These are phyloP conservation scores for Drosophila kanekoi DNA, from an alignment of 2,888 invertebrate genomes.

Conservation along the genomic window DNA sequence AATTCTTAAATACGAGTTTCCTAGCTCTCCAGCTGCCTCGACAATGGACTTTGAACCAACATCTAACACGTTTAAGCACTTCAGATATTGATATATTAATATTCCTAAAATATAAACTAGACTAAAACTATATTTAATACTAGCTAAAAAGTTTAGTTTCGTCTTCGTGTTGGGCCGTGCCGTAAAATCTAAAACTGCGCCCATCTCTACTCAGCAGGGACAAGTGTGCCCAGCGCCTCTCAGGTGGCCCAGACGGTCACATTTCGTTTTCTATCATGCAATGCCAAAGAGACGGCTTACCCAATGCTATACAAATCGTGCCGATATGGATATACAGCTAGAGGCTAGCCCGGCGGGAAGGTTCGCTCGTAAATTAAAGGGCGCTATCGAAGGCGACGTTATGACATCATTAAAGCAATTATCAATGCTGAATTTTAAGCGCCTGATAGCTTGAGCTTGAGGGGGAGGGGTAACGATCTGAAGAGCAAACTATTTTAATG, in stretches of 20 bases:
- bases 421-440: slow-evolving; percentile 64
- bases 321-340: slow-evolving; percentile 31
- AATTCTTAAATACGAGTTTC: too few relatives aligned
- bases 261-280: slow-evolving; percentile 69
- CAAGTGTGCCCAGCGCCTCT: slow-evolving; percentile 29
- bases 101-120: too few relatives aligned
- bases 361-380: slow-evolving; percentile 66
- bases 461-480: slow-evolving; percentile 8
- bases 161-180: too few relatives aligned
- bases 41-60: too few relatives aligned
- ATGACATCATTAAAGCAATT: slow-evolving; percentile 79
- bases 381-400: slow-evolving; percentile 66
- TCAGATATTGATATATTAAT: too few relatives aligned
- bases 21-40: too few relatives aligned
- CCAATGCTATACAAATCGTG: slow-evolving; percentile 29
- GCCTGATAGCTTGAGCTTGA: slow-evolving; percentile 44
- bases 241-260: slow-evolving; percentile 47
- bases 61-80: too few relatives aligned
- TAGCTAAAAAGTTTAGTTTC: too few relatives aligned
- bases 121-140: too few relatives aligned
- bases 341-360: slow-evolving; percentile 17
- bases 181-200: too few relatives aligned
- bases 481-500: slow-evolving; percentile 65
- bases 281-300: slow-evolving; percentile 71
- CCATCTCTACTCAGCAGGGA: slow-evolving; percentile 38